Conservation (phyloP, 2,797 vertebrate species). For the Ciconia nigra region DNA sequence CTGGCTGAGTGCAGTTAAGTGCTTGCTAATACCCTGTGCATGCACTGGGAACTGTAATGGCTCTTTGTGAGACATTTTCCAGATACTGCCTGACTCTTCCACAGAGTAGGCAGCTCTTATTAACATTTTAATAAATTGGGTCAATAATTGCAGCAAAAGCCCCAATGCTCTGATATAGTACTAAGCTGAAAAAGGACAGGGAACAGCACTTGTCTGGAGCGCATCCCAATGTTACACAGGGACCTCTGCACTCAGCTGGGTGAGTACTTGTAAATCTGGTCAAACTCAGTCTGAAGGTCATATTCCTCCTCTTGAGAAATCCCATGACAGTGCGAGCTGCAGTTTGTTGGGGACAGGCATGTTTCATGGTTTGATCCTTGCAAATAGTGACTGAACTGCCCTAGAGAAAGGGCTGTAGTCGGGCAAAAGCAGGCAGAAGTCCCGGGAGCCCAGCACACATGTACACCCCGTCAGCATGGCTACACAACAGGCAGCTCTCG, state of each 20-base stretch:
- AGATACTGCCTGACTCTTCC: background rate
- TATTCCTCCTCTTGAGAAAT: background rate
- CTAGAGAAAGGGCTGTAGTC: background rate
- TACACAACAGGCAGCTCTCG: background rate
- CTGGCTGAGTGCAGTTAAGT: background rate
- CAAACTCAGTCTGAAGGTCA: background rate
- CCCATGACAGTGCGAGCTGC: background rate
- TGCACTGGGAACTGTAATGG: background rate
- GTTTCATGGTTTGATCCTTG: background rate
- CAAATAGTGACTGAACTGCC: background rate
- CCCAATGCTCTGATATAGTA: background rate
- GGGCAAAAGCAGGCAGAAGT: background rate
- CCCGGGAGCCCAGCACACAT: fast-evolving
- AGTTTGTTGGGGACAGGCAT: background rate
- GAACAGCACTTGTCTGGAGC: background rate
- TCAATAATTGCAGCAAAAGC: constrained; percentile 14
- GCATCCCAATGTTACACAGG: background rate
- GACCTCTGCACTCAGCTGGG: background rate
- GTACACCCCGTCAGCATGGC: background rate
- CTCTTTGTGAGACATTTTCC: background rate
- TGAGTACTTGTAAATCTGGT: background rate
- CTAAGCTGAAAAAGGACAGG: constrained; percentile 5
- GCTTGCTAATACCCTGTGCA: constrained; percentile 1
- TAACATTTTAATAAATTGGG: constrained; percentile 21
- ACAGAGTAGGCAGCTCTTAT: background rate